Percentiles rank a stretch among this genome's conserved stretches.
These are phyloP conservation scores for Eupsilia transversa DNA, from an alignment of 2,888 invertebrate species.

Conservation along the genomic window DNA sequence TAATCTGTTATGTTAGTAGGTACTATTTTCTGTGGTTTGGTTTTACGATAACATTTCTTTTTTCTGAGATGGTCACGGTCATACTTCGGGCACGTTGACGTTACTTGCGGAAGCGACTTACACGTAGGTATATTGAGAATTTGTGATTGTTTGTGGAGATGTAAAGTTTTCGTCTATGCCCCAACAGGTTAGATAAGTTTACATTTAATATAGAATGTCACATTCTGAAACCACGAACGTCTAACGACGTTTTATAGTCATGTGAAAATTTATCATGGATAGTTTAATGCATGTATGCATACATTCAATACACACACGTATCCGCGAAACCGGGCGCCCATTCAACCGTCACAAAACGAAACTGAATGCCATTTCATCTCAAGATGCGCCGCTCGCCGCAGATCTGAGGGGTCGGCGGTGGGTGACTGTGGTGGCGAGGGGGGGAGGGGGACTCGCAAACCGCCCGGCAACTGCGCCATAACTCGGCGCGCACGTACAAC, in stretches of 20 bases:
- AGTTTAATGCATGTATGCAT: slow-evolving; percentile 73
- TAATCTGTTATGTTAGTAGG: no score
- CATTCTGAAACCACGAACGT: slow-evolving; percentile 18
- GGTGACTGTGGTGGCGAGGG: slow-evolving; percentile 62
- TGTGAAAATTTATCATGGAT: slow-evolving; percentile 59
- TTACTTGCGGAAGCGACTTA: slow-evolving; percentile 13
- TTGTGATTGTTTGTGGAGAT: slow-evolving; percentile 1
- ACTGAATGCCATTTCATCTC: slow-evolving; percentile 85
- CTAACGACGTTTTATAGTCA: slow-evolving; percentile 39
- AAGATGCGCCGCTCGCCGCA: slow-evolving; percentile 81
- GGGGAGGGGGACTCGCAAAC: slow-evolving; percentile 68
- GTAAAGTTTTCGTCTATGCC: neutral
- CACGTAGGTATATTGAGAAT: slow-evolving; percentile 17
- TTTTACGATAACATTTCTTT: slow-evolving; percentile 24
- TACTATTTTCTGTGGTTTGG: no score
- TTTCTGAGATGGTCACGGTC: slow-evolving; percentile 35
- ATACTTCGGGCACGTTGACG: slow-evolving; percentile 21
- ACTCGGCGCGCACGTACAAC: slow-evolving; percentile 87
- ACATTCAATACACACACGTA: slow-evolving; percentile 69
- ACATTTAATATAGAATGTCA: slow-evolving; percentile 40
- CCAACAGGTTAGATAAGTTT: slow-evolving; percentile 34
- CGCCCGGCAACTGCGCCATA: slow-evolving; percentile 87
- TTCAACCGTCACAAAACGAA: slow-evolving; percentile 85
- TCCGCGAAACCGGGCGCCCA: slow-evolving; percentile 78
- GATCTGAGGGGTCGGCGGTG: slow-evolving; percentile 75